Evolutionary conservation across 2,113 vertebrate species (phyloP).

Genomic region (Cnemophilus loriae): DNA sequence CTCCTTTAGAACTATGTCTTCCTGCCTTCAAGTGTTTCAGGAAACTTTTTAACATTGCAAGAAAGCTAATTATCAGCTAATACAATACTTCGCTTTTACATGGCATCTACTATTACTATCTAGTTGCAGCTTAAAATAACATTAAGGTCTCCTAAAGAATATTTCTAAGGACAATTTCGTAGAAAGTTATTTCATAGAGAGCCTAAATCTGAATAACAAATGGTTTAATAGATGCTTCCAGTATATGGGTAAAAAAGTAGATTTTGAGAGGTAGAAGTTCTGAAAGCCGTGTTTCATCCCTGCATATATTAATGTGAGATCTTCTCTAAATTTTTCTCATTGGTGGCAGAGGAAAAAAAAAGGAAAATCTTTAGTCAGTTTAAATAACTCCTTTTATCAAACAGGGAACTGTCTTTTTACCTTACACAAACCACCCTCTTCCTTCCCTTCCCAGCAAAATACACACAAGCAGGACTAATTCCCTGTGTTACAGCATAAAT

Average conservation of each 20-base stretch:
- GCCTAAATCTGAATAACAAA: not conserved
- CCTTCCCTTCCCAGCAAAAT: not conserved
- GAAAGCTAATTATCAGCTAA: not conserved
- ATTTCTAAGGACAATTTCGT: not conserved
- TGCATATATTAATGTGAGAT: not conserved
- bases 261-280: not conserved
- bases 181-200: not conserved
- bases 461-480: not conserved
- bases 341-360: not conserved
- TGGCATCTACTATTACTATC: not conserved
- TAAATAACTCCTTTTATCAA: not conserved
- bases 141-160: not conserved
- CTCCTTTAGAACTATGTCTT: not conserved
- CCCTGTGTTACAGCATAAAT: not conserved
- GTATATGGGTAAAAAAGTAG: not conserved
- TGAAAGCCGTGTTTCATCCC: not conserved
- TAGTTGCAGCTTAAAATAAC: not conserved
- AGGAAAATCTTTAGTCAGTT: not conserved
- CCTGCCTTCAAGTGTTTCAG: not conserved
- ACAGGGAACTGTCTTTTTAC: not conserved
- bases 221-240: not conserved
- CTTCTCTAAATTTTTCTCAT: not conserved
- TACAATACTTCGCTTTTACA: not conserved
- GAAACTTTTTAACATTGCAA: not conserved
- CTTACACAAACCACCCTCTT: not conserved